These are phyloP conservation scores for Panopea generosa DNA, from an alignment of 2,888 invertebrate species.

Conservation along the genomic window DNA sequence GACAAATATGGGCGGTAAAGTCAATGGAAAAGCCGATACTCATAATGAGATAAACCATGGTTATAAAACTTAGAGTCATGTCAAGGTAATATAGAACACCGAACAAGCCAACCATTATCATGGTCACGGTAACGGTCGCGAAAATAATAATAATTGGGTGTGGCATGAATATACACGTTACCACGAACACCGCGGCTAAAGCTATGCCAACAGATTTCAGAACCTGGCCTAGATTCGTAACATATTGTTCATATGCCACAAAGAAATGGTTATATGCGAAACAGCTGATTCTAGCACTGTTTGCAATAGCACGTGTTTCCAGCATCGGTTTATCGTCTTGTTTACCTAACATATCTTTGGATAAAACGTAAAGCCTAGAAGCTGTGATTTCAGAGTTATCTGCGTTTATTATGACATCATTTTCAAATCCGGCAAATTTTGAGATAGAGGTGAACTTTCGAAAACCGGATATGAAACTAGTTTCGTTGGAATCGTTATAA, in stretches of 20 bases:
- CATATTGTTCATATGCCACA: conserved; percentile 78
- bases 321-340: conserved; percentile 72
- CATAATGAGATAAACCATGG: conserved; percentile 79
- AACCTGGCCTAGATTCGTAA: conserved; percentile 74
- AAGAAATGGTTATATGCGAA: conserved; percentile 70
- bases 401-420: conserved; percentile 65
- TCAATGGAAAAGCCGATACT: conserved; percentile 80
- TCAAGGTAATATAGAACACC: conserved; percentile 70
- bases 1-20: conserved; percentile 76
- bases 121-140: conserved; percentile 71
- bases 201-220: conserved; percentile 76
- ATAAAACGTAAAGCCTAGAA: conserved; percentile 94
- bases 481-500: conserved; percentile 21
- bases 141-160: conserved; percentile 72
- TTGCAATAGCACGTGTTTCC: conserved; percentile 67
- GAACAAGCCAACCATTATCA: conserved; percentile 77
- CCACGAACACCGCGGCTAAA: conserved; percentile 73
- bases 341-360: conserved; percentile 95
- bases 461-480: conserved; percentile 25
- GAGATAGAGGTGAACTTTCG: conserved; percentile 35
- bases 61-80: conserved; percentile 75
- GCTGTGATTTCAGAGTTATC: conserved; percentile 86
- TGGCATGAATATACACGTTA: conserved; percentile 77
- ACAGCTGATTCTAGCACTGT: conserved; percentile 63
- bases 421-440: conserved; percentile 47